A percentile compares a stretch with the other conserved stretches of the same genome.
Conservation (phyloP, 2,888 invertebrate species). For the Acleris emargana region DNA sequence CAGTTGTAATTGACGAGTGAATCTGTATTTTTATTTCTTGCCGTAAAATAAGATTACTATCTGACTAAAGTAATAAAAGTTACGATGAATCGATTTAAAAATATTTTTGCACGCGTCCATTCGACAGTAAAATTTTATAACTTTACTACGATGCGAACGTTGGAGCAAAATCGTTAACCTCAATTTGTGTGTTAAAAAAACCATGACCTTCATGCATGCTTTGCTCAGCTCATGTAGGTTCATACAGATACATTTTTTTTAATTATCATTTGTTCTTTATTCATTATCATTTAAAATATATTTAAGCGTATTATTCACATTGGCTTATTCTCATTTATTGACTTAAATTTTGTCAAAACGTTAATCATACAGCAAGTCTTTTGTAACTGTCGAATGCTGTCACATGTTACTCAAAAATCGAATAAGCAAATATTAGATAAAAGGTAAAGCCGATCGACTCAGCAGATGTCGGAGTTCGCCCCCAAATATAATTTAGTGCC, state of each 20-base stretch:
- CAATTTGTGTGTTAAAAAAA: conserved; percentile 17
- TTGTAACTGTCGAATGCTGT: not conserved
- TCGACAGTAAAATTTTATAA: conserved; percentile 22
- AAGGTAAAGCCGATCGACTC: conserved; percentile 68
- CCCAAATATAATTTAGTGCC: conserved; percentile 72
- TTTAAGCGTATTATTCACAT: no score
- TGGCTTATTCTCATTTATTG: no score
- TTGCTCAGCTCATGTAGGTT: no score
- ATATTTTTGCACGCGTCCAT: conserved; percentile 20
- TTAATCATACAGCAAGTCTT: not conserved
- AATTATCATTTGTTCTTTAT: no score
- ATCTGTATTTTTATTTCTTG: conserved; percentile 3
- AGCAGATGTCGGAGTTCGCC: conserved; percentile 72
- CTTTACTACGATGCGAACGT: conserved; percentile 20
- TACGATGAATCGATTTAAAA: conserved; percentile 4
- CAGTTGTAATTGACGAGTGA: not conserved
- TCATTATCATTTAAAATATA: no score
- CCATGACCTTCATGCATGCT: conserved; percentile 21
- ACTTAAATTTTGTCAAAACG: no score
- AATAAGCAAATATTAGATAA: conserved; percentile 74
- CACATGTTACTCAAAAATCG: conserved; percentile 49
- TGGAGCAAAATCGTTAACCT: conserved; percentile 24
- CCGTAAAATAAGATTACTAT: conserved; percentile 1
- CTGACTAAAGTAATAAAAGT: not conserved
- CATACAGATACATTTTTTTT: no score